Conservation (phyloP, 2,797 vertebrate genomes). For the Falco cherrug region DNA sequence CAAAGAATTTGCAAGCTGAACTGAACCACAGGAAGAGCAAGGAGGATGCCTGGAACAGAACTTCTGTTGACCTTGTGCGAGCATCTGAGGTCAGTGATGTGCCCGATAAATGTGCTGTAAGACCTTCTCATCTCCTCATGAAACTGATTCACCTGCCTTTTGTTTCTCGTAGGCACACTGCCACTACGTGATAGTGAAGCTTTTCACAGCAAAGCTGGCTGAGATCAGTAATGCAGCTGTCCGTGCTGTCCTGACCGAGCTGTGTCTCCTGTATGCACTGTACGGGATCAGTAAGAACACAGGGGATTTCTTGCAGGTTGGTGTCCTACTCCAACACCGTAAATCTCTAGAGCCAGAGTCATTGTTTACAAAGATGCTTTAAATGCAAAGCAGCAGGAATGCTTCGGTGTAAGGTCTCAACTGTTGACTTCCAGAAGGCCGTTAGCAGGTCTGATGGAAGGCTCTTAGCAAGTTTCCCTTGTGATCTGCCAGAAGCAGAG, state of each 20-base stretch:
- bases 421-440: neutral
- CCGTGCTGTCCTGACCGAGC: slow-evolving; percentile 81
- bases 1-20: slow-evolving; percentile 88
- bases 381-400: neutral
- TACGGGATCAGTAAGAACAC: slow-evolving; percentile 87
- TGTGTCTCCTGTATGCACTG: slow-evolving; percentile 90
- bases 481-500: neutral
- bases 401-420: neutral
- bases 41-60: slow-evolving; percentile 95
- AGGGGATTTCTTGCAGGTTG: slow-evolving; percentile 93
- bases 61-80: slow-evolving; percentile 90
- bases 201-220: slow-evolving; percentile 87
- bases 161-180: slow-evolving; percentile 88
- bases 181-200: slow-evolving; percentile 93
- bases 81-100: slow-evolving; percentile 88
- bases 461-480: neutral
- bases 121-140: neutral
- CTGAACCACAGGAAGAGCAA: slow-evolving; percentile 83
- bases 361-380: neutral
- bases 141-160: neutral
- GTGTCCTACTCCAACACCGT: neutral
- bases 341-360: neutral
- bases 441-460: neutral
- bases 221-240: slow-evolving; percentile 82
- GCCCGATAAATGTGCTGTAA: neutral